phyloP scores from a whole-genome alignment of 2,113 vertebrate species.

The Sinocyclocheilus rhinocerous region DNA sequence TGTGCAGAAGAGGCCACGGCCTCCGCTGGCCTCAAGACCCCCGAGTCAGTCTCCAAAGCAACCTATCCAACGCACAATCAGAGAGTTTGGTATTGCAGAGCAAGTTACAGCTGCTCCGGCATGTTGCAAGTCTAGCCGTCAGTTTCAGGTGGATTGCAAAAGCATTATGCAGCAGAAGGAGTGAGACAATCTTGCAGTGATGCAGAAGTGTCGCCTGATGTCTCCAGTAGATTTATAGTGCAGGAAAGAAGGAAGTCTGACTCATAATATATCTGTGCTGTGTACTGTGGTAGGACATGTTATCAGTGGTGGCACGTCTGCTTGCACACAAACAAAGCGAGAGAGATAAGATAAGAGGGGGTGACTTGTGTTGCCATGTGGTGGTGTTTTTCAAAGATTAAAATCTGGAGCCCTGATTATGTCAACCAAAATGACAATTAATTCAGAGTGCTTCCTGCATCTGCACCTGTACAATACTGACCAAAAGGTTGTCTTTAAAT shows the following conservation, averaged over 20 bases:
- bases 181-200: background rate
- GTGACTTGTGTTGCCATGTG: conserved; percentile 24
- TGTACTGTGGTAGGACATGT: background rate
- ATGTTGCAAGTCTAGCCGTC: background rate
- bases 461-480: background rate
- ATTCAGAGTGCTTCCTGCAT: background rate
- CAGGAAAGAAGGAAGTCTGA: conserved; percentile 34
- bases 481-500: conserved; percentile 33
- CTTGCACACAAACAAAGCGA: conserved; percentile 36
- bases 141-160: background rate
- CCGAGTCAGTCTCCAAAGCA: conserved; percentile 32
- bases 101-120: conserved; percentile 13
- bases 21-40: conserved; percentile 22
- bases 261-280: conserved; percentile 22
- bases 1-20: conserved; percentile 20
- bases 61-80: conserved; percentile 1
- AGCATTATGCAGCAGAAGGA: background rate
- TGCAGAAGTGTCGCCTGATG: conserved; percentile 25
- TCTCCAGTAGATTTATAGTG: conserved; percentile 37
- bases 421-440: background rate
- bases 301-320: conserved; percentile 48
- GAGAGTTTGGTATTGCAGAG: background rate
- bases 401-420: conserved; percentile 4
- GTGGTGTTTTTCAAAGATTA: background rate
- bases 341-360: conserved; percentile 14